These are phyloP conservation scores for Macropodus opercularis DNA, from an alignment of 2,797 vertebrate species.

Conservation along the genomic window DNA sequence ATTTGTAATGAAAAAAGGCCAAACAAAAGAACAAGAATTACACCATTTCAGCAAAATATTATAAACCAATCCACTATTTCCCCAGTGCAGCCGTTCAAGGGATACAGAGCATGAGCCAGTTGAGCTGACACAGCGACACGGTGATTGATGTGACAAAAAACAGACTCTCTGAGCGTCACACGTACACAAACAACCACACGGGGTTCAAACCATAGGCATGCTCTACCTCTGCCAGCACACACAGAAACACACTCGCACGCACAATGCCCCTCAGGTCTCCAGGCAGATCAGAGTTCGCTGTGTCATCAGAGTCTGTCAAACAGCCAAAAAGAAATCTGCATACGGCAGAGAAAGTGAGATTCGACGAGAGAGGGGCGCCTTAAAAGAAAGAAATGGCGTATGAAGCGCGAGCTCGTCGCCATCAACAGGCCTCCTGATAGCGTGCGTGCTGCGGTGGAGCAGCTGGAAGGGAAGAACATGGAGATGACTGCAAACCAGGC, in stretches of 20 bases:
- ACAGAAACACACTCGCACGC: slow-evolving; percentile 32
- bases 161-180: slow-evolving; percentile 40
- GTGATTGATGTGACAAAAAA: slow-evolving; percentile 58
- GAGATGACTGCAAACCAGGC: neutral
- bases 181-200: slow-evolving; percentile 25
- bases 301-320: slow-evolving; percentile 69
- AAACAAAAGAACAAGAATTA: neutral
- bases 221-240: slow-evolving; percentile 5
- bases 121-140: slow-evolving; percentile 37
- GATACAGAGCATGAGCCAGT: slow-evolving; percentile 13
- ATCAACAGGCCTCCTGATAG: slow-evolving; percentile 36
- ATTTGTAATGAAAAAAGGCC: neutral
- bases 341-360: slow-evolving; percentile 29
- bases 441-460: slow-evolving; percentile 30
- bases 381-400: slow-evolving; percentile 8
- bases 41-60: slow-evolving; percentile 16
- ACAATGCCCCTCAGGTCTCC: slow-evolving; percentile 16
- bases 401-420: slow-evolving; percentile 29
- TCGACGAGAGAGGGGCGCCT: neutral
- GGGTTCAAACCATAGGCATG: slow-evolving; percentile 35
- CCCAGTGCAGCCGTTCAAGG: neutral
- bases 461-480: slow-evolving; percentile 17
- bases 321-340: slow-evolving; percentile 45
- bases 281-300: slow-evolving; percentile 57
- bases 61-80: neutral